These are phyloP conservation scores for Chouioia cunea DNA, from an alignment of 2,888 invertebrate genomes.

Conservation along the genomic window DNA sequence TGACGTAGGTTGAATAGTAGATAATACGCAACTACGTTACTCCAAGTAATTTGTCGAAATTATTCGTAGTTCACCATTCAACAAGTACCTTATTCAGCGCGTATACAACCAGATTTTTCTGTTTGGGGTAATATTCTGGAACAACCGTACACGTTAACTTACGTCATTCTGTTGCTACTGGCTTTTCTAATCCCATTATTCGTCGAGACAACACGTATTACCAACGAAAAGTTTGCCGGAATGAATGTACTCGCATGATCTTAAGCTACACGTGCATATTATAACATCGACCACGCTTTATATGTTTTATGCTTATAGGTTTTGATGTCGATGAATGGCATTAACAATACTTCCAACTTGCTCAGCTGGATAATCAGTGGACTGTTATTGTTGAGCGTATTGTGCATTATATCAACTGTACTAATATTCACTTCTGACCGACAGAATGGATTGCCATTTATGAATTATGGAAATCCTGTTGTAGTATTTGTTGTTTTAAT, in stretches of 20 bases:
- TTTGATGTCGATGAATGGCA: conserved; percentile 64
- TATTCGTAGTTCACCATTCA: too few species aligned
- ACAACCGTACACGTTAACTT: too few species aligned
- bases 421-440: conserved; percentile 57
- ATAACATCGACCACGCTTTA: too few species aligned
- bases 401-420: conserved; percentile 58
- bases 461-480: conserved; percentile 60
- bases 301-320: conserved; percentile 51
- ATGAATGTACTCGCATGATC: conserved; percentile 63
- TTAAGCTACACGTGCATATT: neutral
- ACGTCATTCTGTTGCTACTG: conserved; percentile 36
- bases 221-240: conserved; percentile 63
- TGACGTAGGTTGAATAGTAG: too few species aligned
- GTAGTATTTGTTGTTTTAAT: conserved; percentile 61
- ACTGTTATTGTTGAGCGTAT: conserved; percentile 53
- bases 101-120: too few species aligned
- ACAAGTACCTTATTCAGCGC: too few species aligned
- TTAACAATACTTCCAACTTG: conserved; percentile 59
- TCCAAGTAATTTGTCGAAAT: too few species aligned
- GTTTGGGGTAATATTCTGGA: too few species aligned
- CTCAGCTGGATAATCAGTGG: conserved; percentile 63
- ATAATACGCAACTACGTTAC: too few species aligned
- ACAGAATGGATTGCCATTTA: conserved; percentile 55
- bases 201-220: conserved; percentile 59
- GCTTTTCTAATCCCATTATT: conserved; percentile 61